A percentile compares a stretch with the other conserved stretches of the same genome.
These are phyloP conservation scores for Tragelaphus strepsiceros DNA, from an alignment of 2,113 vertebrate species.

Conservation along the genomic window DNA sequence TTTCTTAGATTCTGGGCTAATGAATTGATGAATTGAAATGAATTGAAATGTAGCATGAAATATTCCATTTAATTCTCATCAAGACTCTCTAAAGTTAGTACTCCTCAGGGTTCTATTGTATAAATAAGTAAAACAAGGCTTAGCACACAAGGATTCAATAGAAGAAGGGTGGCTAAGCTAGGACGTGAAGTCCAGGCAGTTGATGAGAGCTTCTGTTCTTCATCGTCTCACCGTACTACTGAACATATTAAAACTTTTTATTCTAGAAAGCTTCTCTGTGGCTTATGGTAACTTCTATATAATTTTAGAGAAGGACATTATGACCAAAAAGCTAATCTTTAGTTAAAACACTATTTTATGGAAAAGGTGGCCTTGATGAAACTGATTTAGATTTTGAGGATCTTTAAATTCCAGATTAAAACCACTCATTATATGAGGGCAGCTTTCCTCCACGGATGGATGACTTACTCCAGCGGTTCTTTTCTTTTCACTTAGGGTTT, in stretches of 20 bases:
- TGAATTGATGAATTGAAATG: neutral
- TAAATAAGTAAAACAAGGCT: neutral
- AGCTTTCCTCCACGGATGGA: accelerated
- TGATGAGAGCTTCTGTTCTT: neutral
- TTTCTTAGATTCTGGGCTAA: neutral
- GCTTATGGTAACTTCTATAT: neutral
- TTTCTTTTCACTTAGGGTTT: neutral
- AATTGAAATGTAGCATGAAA: neutral
- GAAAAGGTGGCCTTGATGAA: neutral
- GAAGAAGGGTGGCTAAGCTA: neutral
- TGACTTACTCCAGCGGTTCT: neutral
- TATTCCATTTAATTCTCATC: neutral
- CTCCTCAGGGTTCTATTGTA: neutral
- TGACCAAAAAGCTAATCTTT: neutral
- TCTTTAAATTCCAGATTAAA: neutral
- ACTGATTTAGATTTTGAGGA: neutral
- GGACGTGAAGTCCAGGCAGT: neutral
- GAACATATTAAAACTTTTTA: neutral
- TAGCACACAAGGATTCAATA: neutral
- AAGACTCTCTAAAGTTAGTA: neutral
- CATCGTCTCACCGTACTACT: neutral
- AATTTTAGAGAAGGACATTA: neutral
- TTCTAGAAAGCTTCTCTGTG: neutral
- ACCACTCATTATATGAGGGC: neutral
- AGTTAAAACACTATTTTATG: neutral